phyloP scores from a whole-genome alignment of 2,113 vertebrate genomes.

The Onychostoma macrolepis region DNA sequence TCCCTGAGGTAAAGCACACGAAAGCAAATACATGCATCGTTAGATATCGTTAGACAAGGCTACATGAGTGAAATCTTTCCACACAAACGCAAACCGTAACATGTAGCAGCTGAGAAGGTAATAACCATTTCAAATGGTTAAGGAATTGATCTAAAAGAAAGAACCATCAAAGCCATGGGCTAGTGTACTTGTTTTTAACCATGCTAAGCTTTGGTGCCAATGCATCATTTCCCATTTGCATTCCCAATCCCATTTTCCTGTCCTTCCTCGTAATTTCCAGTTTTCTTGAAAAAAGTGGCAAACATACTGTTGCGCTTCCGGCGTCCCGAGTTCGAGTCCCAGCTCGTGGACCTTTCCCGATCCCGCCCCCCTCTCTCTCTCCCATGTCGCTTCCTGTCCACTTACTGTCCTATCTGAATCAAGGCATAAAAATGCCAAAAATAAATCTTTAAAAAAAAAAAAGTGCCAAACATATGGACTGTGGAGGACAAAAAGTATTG shows the following conservation, averaged over 20 bases:
- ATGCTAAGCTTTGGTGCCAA: neutral
- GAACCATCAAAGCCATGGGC: neutral
- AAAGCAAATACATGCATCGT: conserved; percentile 10
- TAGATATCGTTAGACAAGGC: neutral
- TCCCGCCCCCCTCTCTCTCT: no score
- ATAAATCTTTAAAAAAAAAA: neutral
- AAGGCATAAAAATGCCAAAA: no score
- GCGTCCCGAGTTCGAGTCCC: no score
- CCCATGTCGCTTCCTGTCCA: no score
- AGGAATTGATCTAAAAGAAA: neutral
- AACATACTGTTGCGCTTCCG: neutral
- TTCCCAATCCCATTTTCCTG: neutral
- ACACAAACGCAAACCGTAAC: neutral
- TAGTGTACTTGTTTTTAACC: neutral
- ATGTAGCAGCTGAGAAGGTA: neutral
- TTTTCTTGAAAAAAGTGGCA: neutral
- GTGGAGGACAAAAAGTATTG: neutral
- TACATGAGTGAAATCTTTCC: neutral
- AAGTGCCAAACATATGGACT: neutral
- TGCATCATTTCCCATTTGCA: neutral
- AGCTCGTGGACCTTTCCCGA: no score
- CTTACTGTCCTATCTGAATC: no score
- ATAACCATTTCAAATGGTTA: neutral
- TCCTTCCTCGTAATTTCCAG: neutral
- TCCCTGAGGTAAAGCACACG: conserved; percentile 85